These are phyloP conservation scores for Cordilura impudica DNA, from an alignment of 2,888 invertebrate genomes.

Conservation along the genomic window DNA sequence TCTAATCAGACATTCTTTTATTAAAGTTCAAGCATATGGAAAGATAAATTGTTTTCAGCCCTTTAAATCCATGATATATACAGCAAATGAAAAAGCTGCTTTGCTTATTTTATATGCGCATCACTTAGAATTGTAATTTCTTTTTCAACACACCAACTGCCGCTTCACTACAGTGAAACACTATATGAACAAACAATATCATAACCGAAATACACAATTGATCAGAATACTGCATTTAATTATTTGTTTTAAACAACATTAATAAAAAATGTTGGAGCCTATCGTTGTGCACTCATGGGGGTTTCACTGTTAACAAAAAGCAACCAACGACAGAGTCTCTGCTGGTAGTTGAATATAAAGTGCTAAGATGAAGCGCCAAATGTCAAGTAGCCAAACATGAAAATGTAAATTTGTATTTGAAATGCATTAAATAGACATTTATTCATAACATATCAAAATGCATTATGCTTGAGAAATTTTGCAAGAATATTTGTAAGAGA, in stretches of 20 bases:
- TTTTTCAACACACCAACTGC: neutral
- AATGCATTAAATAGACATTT: constrained; percentile 28
- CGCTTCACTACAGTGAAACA: too few species aligned
- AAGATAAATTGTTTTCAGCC: constrained; percentile 36
- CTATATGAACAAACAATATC: too few species aligned
- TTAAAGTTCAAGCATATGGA: constrained; percentile 54
- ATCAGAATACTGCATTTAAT: too few species aligned
- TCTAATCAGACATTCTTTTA: constrained; percentile 54
- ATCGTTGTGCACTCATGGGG: neutral
- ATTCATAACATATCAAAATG: constrained; percentile 52
- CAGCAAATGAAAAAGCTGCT: constrained; percentile 43
- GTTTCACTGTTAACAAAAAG: too few species aligned
- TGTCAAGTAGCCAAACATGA: constrained; percentile 60
- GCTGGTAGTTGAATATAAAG: constrained; percentile 23
- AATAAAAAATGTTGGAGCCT: too few species aligned
- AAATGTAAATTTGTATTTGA: constrained; percentile 50
- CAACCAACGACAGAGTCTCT: neutral
- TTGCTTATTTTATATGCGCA: constrained; percentile 73
- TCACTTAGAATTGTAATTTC: constrained; percentile 67
- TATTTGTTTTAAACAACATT: too few species aligned
- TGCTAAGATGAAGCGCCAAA: constrained; percentile 62
- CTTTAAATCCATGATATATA: constrained; percentile 51
- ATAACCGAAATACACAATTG: too few species aligned
- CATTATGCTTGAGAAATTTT: constrained; percentile 51
- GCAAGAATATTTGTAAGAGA: constrained; percentile 1